Base-by-base conservation (phyloP, 2,888 invertebrate genomes). In the Sicus ferrugineus region DNA sequence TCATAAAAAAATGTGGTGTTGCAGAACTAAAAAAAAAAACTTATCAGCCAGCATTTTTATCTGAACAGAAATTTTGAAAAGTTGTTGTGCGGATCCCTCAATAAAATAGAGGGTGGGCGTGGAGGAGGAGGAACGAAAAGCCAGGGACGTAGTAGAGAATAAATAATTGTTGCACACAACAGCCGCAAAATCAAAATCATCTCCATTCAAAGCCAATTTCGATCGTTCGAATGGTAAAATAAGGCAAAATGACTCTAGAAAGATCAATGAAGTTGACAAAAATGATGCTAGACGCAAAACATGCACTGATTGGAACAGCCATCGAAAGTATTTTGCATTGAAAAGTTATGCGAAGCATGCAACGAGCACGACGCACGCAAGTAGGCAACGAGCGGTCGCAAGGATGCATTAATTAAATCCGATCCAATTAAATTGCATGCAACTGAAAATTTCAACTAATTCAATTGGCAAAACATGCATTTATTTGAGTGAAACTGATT, bases 91-190 rank as follows among this genome's bases (percentile, higher is more conserved):
- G 16, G 38, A 38, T 38, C 38, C 34, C 5, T 34, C 11, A 5
- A 34, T 11, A 34, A 34, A 7, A 14, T 14, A 34, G 14, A 34
- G 9, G 14, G 34, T 14, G 9, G 14, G 34, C 34, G 34, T 9
- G 14, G 34, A 34, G 34, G 34, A 34, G 34, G 34, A 34, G 34
- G 0, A 34, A 14, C 34, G 14, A 34, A 7, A 9, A 7, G 34
- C 14, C 2, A 34, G 14, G 14, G 14, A 34, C 14, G 34, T 34
- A 34, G 7, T 34, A 14, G 7, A 54, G 3, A 54, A 54, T 23
- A 54, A 61, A 67, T 67, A 80, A 80, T 79, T 79, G 70, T 80
- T 80, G 80, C 80, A 80, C 79, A 79, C 79, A 80, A 78, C 79
- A 79, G 79, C 79, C 67, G 67, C 38, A n/a, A 9, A 42, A 42